Evolutionary conservation across 1,140 invertebrate genomes (phyloP).

Genomic region (Magallana ariakensis): DNA sequence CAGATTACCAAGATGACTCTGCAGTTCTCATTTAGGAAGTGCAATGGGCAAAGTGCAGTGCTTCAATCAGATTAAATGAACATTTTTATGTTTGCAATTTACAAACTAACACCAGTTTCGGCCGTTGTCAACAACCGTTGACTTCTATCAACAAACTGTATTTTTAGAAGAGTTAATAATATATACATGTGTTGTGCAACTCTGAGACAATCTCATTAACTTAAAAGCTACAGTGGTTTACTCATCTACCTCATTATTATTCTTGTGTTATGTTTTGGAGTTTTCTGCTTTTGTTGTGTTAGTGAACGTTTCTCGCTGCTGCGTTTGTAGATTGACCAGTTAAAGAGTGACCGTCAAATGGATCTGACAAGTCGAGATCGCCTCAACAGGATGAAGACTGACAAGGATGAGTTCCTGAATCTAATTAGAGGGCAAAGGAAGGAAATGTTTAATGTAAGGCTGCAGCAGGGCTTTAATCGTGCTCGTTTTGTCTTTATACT

Average conservation of each 20-base stretch:
- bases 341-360: slow-evolving; percentile 91
- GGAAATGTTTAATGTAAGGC: slow-evolving; percentile 84
- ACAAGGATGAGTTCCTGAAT: slow-evolving; percentile 90
- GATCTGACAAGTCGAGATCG: slow-evolving; percentile 90
- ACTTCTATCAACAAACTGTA: neutral
- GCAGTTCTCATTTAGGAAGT: neutral
- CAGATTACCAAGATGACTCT: neutral
- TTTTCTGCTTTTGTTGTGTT: too few relatives aligned
- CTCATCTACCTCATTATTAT: too few relatives aligned
- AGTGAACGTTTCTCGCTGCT: too few relatives aligned
- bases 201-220: too few relatives aligned
- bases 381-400: slow-evolving; percentile 88
- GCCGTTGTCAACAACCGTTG: too few relatives aligned
- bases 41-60: too few relatives aligned
- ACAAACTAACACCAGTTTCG: too few relatives aligned
- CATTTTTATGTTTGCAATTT: too few relatives aligned
- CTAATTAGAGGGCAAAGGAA: slow-evolving; percentile 88
- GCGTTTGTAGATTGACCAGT: slow-evolving; percentile 84
- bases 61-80: too few relatives aligned
- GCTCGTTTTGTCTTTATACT: too few relatives aligned
- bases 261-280: too few relatives aligned
- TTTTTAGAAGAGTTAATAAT: neutral
- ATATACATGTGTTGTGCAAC: neutral
- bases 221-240: too few relatives aligned
- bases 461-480: neutral